Evolutionary conservation across 2,113 vertebrate species (phyloP).

Genomic region (Pomatostomus ruficeps): DNA sequence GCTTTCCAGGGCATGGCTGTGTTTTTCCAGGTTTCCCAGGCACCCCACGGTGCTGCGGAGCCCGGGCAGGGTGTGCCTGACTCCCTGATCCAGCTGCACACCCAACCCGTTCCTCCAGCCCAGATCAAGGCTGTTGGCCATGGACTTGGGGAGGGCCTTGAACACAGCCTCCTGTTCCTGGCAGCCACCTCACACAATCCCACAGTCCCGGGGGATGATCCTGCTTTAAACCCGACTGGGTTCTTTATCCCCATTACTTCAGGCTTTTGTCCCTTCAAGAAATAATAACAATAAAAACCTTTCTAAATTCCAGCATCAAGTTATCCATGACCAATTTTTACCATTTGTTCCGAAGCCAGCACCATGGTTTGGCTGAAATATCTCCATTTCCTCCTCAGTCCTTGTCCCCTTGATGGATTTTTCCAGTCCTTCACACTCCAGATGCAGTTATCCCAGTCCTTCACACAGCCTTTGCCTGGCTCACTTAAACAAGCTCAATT

Average conservation of each 20-base stretch:
- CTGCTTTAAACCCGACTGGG: not conserved
- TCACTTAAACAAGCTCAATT: not conserved
- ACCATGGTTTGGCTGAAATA: not conserved
- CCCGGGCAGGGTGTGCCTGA: not conserved
- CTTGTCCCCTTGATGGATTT: not conserved
- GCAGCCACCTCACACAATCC: not conserved
- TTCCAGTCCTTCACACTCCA: not conserved
- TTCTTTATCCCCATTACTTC: not conserved
- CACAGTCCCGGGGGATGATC: not conserved
- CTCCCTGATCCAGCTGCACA: fast-evolving
- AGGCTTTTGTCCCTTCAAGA: not conserved
- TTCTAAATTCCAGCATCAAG: not conserved
- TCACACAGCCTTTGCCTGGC: not conserved
- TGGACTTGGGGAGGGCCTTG: not conserved
- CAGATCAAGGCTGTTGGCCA: not conserved
- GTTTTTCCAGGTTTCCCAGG: not conserved
- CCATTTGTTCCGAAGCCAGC: not conserved
- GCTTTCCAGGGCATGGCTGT: not conserved
- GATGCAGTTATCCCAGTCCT: not conserved
- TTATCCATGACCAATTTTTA: not conserved
- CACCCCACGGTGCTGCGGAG: not conserved
- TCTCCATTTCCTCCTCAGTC: not conserved
- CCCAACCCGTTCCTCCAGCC: not conserved
- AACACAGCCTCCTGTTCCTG: not conserved
- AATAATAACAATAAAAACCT: not conserved